Evolutionary conservation across 2,113 vertebrate species (phyloP).

Genomic region (Callipepla squamata): DNA sequence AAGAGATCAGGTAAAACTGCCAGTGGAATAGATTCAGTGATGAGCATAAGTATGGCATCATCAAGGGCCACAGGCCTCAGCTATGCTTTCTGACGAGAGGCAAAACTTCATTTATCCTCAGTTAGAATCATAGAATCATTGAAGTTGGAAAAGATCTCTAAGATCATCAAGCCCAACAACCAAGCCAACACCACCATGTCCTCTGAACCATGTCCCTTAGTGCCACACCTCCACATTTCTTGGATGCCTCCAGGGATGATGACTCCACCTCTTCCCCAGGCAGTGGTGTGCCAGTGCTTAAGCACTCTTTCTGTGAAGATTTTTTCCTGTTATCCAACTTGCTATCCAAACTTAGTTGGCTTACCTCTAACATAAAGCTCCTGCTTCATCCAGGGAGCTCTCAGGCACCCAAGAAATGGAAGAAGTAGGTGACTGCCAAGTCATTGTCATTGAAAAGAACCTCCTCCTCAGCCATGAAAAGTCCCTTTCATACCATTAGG

Average conservation of each 20-base stretch:
- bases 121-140: too few species aligned
- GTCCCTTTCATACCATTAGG: conserved; percentile 93
- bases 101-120: background rate
- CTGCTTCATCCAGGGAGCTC: background rate
- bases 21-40: background rate
- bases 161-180: too few species aligned
- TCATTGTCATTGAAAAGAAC: conserved; percentile 91
- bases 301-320: too few species aligned
- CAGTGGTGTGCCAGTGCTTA: too few species aligned
- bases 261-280: too few species aligned
- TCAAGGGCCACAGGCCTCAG: background rate
- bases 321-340: too few species aligned
- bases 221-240: too few species aligned
- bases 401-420: conserved; percentile 85
- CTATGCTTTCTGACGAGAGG: background rate
- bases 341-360: too few species aligned
- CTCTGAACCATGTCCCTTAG: too few species aligned
- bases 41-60: background rate
- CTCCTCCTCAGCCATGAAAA: conserved; percentile 95
- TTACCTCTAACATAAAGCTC: background rate
- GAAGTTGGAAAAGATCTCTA: too few species aligned
- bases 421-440: conserved; percentile 93
- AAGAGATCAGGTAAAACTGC: background rate
- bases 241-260: too few species aligned
- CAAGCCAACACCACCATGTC: too few species aligned